A percentile compares a stretch with the other conserved stretches of the same genome.
Evolutionary conservation across 2,113 vertebrate species (phyloP).

Genomic region (Ictalurus furcatus): DNA sequence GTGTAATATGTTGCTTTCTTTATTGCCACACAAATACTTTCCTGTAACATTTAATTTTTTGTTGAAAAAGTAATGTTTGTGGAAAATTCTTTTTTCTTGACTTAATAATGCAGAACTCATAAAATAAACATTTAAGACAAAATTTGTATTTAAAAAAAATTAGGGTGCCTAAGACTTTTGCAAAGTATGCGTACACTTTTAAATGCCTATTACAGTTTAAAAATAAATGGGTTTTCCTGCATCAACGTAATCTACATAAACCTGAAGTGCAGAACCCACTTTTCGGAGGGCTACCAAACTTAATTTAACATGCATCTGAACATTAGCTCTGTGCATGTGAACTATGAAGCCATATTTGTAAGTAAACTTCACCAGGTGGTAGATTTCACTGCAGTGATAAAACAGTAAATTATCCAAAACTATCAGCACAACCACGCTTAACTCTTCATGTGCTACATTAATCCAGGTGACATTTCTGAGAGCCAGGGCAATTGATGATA

Average conservation of each 20-base stretch:
- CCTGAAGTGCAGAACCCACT: background rate
- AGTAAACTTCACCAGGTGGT: background rate
- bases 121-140: too few species aligned
- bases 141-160: too few species aligned
- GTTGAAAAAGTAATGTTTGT: too few species aligned
- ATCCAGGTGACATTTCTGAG: slow-evolving; percentile 13
- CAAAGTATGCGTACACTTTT: background rate
- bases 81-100: too few species aligned
- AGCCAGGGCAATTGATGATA: slow-evolving; percentile 10
- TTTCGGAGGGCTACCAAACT: background rate
- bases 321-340: background rate
- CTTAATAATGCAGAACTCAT: too few species aligned
- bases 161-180: too few species aligned
- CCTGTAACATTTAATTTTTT: too few species aligned
- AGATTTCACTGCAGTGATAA: background rate
- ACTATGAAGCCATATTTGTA: background rate
- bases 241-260: background rate
- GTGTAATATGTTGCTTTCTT: too few species aligned
- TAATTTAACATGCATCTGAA: background rate
- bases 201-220: background rate
- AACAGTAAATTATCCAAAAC: background rate
- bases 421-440: background rate
- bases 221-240: background rate
- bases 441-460: background rate
- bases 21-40: too few species aligned